These are phyloP conservation scores for Aurelia sp. DNA, from an alignment of 30 jellyfish, hydroid and myxozoan genomes.

Conservation along the genomic window DNA sequence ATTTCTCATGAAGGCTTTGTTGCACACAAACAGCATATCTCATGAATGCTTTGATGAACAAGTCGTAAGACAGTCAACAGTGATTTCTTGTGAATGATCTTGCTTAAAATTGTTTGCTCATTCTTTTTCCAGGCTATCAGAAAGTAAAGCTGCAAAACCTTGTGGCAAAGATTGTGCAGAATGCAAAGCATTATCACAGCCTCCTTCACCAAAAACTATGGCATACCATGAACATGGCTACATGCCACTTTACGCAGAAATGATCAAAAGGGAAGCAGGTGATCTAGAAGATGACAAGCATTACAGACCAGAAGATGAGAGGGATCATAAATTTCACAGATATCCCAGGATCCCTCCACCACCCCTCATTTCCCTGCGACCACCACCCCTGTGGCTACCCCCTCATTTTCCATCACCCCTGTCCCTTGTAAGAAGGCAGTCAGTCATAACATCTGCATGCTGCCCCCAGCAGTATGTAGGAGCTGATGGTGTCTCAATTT, in stretches of 20 bases:
- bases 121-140: conserved; percentile 39
- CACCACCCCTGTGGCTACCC: conserved; percentile 66
- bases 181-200: conserved; percentile 49
- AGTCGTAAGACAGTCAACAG: too few relatives aligned
- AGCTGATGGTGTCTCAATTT: conserved; percentile 58
- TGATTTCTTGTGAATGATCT: too few relatives aligned
- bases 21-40: too few relatives aligned
- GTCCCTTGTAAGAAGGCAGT: conserved; percentile 79
- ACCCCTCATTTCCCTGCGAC: conserved; percentile 73
- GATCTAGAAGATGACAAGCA: conserved; percentile 47
- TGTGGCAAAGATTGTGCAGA: conserved; percentile 63
- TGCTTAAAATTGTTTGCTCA: background rate
- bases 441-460: conserved; percentile 83
- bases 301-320: conserved; percentile 31
- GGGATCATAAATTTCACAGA: conserved; percentile 58
- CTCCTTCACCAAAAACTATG: conserved; percentile 36
- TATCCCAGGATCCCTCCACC: conserved; percentile 78
- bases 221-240: conserved; percentile 23
- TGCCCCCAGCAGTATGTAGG: conserved; percentile 63
- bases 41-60: too few relatives aligned
- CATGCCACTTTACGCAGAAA: conserved; percentile 51
- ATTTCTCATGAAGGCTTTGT: too few relatives aligned
- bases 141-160: conserved; percentile 5
- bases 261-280: conserved; percentile 30
- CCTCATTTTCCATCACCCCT: conserved; percentile 73